Evolutionary conservation across 1,140 invertebrate species (phyloP).

Genomic region (Tribolium castaneum): DNA sequence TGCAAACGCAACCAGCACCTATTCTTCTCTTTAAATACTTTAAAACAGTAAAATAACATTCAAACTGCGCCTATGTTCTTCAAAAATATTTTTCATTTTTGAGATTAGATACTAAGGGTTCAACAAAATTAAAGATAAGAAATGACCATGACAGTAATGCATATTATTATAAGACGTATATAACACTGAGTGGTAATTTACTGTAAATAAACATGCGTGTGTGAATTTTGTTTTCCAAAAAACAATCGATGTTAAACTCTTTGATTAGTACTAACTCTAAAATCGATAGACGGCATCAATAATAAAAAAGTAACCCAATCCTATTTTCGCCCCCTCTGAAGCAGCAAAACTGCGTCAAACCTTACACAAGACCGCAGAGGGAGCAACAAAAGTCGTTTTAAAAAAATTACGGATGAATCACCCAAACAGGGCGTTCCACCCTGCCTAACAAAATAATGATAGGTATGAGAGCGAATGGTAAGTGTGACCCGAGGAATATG

Average conservation of each 20-base stretch:
- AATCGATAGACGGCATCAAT: slow-evolving; percentile 9
- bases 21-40: neutral
- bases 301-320: slow-evolving; percentile 6
- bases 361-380: slow-evolving; percentile 15
- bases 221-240: too few species aligned
- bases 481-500: slow-evolving; percentile 13
- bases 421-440: slow-evolving; percentile 27
- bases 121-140: neutral
- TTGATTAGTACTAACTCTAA: too few species aligned
- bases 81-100: neutral
- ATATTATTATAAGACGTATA: neutral
- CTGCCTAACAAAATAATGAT: slow-evolving; percentile 28
- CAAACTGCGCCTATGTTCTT: neutral
- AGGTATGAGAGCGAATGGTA: slow-evolving; percentile 20
- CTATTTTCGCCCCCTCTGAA: neutral
- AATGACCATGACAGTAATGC: neutral
- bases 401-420: slow-evolving; percentile 28
- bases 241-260: too few species aligned
- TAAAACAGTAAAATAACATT: neutral
- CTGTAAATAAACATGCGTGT: too few species aligned
- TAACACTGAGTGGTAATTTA: neutral
- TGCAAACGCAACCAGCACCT: too few species aligned
- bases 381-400: slow-evolving; percentile 13
- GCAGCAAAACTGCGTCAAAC: slow-evolving; percentile 13
- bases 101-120: neutral